phyloP scores from a whole-genome alignment of 2,113 vertebrate species.

The Bubo scandiacus region DNA sequence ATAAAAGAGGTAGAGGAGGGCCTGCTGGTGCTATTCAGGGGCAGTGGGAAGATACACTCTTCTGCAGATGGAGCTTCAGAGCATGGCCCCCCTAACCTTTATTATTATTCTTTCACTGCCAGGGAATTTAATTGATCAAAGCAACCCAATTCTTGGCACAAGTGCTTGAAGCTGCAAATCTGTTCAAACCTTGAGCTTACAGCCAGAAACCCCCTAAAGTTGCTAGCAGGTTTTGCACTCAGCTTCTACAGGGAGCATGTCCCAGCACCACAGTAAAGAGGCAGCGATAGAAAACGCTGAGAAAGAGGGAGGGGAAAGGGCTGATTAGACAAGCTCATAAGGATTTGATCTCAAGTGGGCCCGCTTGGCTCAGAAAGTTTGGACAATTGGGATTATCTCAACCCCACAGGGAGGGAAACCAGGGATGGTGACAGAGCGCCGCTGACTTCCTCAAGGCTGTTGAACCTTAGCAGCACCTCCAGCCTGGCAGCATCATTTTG shows the following conservation, averaged over 20 bases:
- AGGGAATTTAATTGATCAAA: conserved; percentile 66
- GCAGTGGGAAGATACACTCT: conserved; percentile 44
- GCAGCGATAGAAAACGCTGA: background rate
- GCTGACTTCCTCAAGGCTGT: background rate
- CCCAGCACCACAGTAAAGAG: background rate
- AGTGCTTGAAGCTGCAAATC: conserved; percentile 33
- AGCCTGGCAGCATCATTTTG: rapidly evolving
- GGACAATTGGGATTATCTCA: background rate
- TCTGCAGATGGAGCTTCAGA: conserved; percentile 35
- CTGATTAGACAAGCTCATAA: background rate
- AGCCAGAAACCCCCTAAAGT: background rate
- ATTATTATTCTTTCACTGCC: conserved; percentile 41
- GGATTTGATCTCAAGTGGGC: background rate
- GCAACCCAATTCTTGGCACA: conserved; percentile 48
- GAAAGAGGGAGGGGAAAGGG: background rate
- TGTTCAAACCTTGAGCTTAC: background rate
- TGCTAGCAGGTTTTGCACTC: background rate
- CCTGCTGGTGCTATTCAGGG: conserved; percentile 56
- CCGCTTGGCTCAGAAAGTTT: background rate
- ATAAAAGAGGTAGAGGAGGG: conserved; percentile 32
- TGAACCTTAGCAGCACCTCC: background rate
- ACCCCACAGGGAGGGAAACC: rapidly evolving
- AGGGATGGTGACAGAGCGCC: background rate
- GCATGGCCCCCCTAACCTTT: background rate
- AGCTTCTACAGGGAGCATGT: background rate